Percentiles rank a stretch among this genome's conserved stretches.
Conservation (phyloP, 2,797 vertebrate genomes). For the Crypturellus tataupa region DNA sequence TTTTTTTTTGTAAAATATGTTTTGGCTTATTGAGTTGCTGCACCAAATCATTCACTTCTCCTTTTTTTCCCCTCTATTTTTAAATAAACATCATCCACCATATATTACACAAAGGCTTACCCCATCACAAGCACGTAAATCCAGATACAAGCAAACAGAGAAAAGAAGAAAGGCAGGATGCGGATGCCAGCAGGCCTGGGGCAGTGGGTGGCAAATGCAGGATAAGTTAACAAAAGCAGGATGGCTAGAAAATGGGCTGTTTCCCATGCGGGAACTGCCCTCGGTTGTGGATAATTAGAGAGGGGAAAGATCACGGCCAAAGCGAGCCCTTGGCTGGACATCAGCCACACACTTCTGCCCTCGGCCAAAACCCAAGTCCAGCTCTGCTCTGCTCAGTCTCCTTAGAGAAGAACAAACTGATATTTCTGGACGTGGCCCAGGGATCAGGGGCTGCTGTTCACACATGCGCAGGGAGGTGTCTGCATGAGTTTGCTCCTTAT, state of each 20-base stretch:
- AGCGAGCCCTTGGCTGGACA: neutral
- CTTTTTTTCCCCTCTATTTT: neutral
- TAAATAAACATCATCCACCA: neutral
- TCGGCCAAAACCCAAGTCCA: neutral
- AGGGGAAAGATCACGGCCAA: neutral
- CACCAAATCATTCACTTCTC: constrained; percentile 58
- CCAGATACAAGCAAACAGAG: neutral
- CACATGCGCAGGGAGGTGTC: fast-evolving
- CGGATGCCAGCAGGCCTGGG: neutral
- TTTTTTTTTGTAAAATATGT: constrained; percentile 33
- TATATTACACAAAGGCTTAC: neutral
- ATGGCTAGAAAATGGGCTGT: neutral
- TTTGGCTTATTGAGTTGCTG: constrained; percentile 40
- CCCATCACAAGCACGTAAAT: constrained; percentile 15
- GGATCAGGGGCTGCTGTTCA: neutral
- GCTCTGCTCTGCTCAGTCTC: neutral
- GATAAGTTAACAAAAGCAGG: neutral
- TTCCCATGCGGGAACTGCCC: neutral
- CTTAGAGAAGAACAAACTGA: neutral
- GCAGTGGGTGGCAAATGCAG: neutral
- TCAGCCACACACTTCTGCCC: neutral
- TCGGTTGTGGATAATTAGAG: neutral
- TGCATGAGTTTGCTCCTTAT: neutral
- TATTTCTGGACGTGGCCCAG: neutral
- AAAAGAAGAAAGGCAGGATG: neutral